Evolutionary conservation across 2,888 invertebrate species (phyloP).

Genomic region (Cecidostiba fungosa): DNA sequence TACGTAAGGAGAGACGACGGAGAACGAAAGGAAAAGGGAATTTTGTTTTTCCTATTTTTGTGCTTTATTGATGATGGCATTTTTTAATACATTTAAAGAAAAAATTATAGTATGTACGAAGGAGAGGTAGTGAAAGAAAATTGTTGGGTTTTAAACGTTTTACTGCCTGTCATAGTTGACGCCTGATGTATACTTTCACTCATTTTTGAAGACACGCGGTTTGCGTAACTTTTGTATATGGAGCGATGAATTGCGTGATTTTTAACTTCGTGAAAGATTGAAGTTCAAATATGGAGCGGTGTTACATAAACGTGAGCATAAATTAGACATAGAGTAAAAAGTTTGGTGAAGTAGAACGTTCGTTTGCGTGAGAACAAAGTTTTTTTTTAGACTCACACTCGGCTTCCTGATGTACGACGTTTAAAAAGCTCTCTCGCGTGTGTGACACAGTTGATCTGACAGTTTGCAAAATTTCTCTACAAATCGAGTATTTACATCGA

Average conservation of each 20-base stretch:
- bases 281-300: constrained; percentile 1
- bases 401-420: neutral
- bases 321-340: neutral
- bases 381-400: constrained; percentile 12
- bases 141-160: neutral
- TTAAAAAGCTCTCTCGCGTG: neutral
- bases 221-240: neutral
- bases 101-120: too few species aligned
- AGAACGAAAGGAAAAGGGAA: constrained; percentile 5
- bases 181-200: neutral
- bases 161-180: neutral
- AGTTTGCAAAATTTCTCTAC: neutral
- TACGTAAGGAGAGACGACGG: constrained; percentile 30
- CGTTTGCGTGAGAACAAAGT: constrained; percentile 16
- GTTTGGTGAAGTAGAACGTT: neutral
- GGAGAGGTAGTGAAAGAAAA: too few species aligned
- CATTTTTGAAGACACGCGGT: neutral
- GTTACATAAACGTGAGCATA: neutral
- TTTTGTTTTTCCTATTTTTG: neutral
- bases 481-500: neutral
- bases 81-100: too few species aligned
- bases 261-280: neutral
- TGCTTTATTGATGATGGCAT: neutral
- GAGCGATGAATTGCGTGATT: constrained; percentile 23
- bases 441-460: neutral